Percentiles rank a stretch among this genome's conserved stretches.
phyloP scores from a whole-genome alignment of 2,113 vertebrate genomes.

The Crocuta crocuta region DNA sequence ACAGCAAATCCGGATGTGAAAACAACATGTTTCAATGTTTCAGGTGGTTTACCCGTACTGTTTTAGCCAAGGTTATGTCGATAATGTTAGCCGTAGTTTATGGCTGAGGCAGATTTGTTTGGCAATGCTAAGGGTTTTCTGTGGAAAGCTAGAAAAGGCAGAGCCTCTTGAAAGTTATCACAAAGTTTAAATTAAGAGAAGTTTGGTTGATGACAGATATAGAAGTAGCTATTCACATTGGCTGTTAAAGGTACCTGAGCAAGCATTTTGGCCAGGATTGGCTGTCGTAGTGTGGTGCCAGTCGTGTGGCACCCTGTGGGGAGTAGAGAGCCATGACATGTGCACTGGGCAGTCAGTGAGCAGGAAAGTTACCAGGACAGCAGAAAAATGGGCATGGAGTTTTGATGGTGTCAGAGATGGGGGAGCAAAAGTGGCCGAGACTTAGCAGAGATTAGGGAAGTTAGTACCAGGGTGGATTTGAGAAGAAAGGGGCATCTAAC shows the following conservation, averaged over 20 bases:
- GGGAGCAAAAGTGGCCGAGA: background rate
- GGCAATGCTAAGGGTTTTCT: background rate
- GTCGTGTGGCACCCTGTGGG: background rate
- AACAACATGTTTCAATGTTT: background rate
- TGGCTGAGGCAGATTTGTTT: background rate
- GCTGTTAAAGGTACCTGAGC: background rate
- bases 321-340: background rate
- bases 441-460: background rate
- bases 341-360: accelerated
- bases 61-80: background rate
- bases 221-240: background rate
- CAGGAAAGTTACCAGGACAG: background rate
- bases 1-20: slow-evolving; percentile 53
- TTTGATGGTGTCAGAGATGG: too few species aligned
- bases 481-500: background rate
- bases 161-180: background rate
- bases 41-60: background rate
- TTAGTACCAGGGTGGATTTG: background rate
- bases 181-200: slow-evolving; percentile 12
- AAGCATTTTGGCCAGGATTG: background rate
- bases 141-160: slow-evolving; percentile 11
- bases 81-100: background rate
- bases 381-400: background rate
- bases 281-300: accelerated
- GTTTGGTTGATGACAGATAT: background rate